phyloP scores from a whole-genome alignment of 2,113 vertebrate species.

The Barnardius zonarius region DNA sequence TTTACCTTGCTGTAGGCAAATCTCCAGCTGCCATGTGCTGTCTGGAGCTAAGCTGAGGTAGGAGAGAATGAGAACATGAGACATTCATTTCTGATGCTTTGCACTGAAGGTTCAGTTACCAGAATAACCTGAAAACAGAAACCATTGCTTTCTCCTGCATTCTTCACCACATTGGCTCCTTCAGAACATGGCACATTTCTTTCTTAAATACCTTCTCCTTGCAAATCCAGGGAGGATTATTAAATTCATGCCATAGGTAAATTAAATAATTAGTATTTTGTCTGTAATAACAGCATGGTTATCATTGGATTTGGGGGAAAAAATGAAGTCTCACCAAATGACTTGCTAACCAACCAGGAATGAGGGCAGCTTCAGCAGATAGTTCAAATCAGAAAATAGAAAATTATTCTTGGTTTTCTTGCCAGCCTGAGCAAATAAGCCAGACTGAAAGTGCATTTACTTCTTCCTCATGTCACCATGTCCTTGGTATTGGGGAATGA shows the following conservation, averaged over 20 bases:
- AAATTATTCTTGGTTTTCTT: not conserved
- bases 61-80: not conserved
- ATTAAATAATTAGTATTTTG: not conserved
- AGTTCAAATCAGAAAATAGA: not conserved
- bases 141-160: not conserved
- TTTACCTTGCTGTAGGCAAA: not conserved
- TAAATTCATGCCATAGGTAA: not conserved
- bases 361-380: not conserved
- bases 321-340: not conserved
- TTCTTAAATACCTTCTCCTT: not conserved
- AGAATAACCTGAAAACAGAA: not conserved
- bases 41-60: not conserved
- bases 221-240: not conserved
- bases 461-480: not conserved
- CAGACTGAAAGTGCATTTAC: not conserved
- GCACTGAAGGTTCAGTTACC: not conserved
- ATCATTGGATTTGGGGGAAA: not conserved
- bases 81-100: not conserved
- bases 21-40: not conserved
- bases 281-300: not conserved
- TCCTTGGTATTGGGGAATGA: not conserved
- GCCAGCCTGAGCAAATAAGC: not conserved
- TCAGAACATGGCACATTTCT: not conserved
- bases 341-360: not conserved
- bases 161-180: not conserved